Conservation (phyloP, 2,888 invertebrate species). For the Dendrolimus houi region DNA sequence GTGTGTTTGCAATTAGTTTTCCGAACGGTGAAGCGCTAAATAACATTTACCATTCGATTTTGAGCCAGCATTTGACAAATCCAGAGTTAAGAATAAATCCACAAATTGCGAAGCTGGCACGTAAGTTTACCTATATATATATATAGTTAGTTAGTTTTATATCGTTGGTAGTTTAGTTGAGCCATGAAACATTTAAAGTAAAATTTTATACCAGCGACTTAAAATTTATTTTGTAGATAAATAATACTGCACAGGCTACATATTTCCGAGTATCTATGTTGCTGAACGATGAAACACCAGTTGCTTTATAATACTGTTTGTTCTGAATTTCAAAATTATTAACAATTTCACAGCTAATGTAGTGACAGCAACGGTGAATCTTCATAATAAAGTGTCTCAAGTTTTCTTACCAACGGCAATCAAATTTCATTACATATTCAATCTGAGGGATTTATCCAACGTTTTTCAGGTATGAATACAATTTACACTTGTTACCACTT, state of each 20-base stretch:
- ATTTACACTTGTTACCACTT: no score
- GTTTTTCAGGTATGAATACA: slow-evolving; percentile 86
- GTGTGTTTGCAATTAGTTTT: slow-evolving; percentile 90
- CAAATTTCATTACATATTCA: slow-evolving; percentile 98
- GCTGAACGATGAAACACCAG: no score
- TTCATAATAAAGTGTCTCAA: slow-evolving; percentile 91
- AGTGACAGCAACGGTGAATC: slow-evolving; percentile 86
- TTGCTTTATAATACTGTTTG: no score
- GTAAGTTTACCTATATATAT: slow-evolving; percentile 30
- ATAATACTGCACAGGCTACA: no score
- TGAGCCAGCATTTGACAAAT: slow-evolving; percentile 90
- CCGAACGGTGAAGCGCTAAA: slow-evolving; percentile 89
- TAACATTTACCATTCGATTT: slow-evolving; percentile 91
- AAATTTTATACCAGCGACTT: no score
- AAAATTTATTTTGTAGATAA: no score
- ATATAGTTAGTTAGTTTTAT: not conserved
- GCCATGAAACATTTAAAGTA: no score
- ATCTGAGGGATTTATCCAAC: slow-evolving; percentile 95
- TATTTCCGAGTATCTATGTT: no score
- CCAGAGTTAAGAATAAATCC: slow-evolving; percentile 87
- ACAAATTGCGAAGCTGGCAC: slow-evolving; percentile 80
- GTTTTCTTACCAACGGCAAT: slow-evolving; percentile 96
- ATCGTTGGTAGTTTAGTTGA: not conserved
- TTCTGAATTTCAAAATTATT: no score
- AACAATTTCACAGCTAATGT: slow-evolving; percentile 69